Percentiles rank a stretch among this genome's conserved stretches.
These are phyloP conservation scores for Glaucidium brasilianum DNA, from an alignment of 2,113 vertebrate species.

Conservation along the genomic window DNA sequence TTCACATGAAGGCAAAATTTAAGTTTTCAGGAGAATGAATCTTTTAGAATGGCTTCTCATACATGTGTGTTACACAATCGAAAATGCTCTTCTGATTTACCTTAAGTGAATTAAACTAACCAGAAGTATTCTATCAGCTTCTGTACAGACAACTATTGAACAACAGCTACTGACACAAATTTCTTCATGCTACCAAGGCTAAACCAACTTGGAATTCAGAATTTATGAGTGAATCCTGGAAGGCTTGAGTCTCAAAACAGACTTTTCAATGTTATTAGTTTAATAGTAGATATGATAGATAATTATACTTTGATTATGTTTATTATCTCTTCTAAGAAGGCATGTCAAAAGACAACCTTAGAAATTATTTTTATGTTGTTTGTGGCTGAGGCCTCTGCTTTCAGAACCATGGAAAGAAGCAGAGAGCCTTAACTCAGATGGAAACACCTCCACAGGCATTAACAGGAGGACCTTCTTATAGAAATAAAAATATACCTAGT, in stretches of 20 bases:
- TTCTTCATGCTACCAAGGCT: neutral
- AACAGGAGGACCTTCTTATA: neutral
- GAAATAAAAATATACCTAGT: neutral
- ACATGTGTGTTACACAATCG: rapidly evolving
- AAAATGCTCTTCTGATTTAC: neutral
- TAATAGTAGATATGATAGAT: neutral
- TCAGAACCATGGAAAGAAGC: neutral
- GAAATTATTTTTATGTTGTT: neutral
- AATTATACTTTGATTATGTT: neutral
- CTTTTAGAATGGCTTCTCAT: neutral
- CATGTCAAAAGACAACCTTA: neutral
- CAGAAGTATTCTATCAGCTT: neutral
- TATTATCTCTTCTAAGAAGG: neutral
- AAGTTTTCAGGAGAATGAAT: neutral
- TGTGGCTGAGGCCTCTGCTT: neutral
- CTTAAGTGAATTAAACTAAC: neutral
- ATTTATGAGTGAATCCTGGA: neutral
- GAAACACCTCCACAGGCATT: neutral
- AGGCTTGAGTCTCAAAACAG: neutral
- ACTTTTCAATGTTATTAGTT: neutral
- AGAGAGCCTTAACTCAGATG: neutral
- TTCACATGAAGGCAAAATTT: neutral
- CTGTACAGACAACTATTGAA: neutral
- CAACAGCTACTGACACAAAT: neutral
- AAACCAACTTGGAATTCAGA: neutral